Base-by-base conservation (phyloP, 2,113 vertebrate genomes). In the Paradisaea rubra region DNA sequence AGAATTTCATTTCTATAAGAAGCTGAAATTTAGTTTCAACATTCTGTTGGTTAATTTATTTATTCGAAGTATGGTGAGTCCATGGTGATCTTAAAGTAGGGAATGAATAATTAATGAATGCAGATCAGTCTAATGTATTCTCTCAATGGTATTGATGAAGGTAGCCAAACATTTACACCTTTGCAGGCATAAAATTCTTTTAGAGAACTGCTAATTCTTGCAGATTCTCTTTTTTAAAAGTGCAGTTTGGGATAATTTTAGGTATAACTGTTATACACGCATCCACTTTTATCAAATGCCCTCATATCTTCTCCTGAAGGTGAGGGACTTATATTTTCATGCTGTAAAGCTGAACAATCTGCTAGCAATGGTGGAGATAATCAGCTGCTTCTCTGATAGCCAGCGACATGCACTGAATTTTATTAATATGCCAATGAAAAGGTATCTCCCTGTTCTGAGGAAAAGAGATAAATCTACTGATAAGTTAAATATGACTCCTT, bases 31-130 rank as follows among this genome's bases (percentile, higher is more conserved):
- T 45, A 47, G 30, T 81, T 93, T 56, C 27, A 72, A 16, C 5
- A 22, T 59, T 45, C 7, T 54, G 21, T 50, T 70, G 52, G 7
- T 42, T 87, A 81, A 65, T 2, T 30, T 69, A 33, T 5, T 77
- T 2, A 23, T 71, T 54, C 63, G 66, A 66, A 87, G 49, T 33
- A 49, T n/a, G 8, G 19, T 41, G 50, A 52, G 50, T 71, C 24
- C n/a, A 68, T 0, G 0, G 22, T 39, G 11, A 68, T n/a, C 61
- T 59, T 69, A 35, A 85, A 65, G 22, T 39, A 60, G 10, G 10
- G 45, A 66, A 86, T 44, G 27, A 88, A 72, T 52, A 82, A 79
- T 37, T 4, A 91, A 76, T 16, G 23, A 80, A 76, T 33, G 9
- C 2, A 68, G 11, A 73, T 65, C 27, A 54, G 14, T 65, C 10